These are phyloP conservation scores for Nyctalus aviator DNA, from an alignment of 2,797 vertebrate genomes.

Conservation along the genomic window DNA sequence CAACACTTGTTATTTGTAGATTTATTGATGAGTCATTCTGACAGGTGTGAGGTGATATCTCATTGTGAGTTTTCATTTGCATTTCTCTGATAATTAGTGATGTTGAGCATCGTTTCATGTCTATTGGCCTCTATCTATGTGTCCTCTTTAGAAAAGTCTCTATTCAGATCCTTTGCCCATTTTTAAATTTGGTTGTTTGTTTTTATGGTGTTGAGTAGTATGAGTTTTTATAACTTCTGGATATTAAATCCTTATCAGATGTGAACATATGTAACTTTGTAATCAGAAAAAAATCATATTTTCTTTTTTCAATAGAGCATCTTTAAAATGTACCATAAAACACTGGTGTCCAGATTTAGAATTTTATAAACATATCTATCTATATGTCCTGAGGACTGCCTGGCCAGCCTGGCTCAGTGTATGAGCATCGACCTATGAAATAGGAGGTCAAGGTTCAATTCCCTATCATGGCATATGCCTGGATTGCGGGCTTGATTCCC, in stretches of 20 bases:
- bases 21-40: not conserved
- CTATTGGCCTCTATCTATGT: not conserved
- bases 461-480: too few species aligned
- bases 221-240: not conserved
- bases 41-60: not conserved
- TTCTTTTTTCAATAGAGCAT: conserved; percentile 5
- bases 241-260: not conserved
- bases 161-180: not conserved
- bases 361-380: not conserved
- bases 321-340: conserved; percentile 51
- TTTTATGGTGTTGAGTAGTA: not conserved
- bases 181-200: not conserved
- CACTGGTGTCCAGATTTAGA: not conserved
- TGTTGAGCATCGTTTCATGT: not conserved
- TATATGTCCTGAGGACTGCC: not conserved
- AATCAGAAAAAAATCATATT: not conserved
- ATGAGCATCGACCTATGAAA: too few species aligned
- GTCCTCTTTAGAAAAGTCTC: not conserved
- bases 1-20: not conserved
- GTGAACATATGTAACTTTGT: not conserved
- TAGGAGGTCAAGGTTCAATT: too few species aligned
- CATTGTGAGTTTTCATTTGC: not conserved
- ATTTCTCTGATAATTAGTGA: not conserved
- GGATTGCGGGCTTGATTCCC: too few species aligned
- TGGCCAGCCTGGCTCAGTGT: too few species aligned